Base-by-base conservation (phyloP, 2,113 vertebrate genomes). In the Rynchops niger region DNA sequence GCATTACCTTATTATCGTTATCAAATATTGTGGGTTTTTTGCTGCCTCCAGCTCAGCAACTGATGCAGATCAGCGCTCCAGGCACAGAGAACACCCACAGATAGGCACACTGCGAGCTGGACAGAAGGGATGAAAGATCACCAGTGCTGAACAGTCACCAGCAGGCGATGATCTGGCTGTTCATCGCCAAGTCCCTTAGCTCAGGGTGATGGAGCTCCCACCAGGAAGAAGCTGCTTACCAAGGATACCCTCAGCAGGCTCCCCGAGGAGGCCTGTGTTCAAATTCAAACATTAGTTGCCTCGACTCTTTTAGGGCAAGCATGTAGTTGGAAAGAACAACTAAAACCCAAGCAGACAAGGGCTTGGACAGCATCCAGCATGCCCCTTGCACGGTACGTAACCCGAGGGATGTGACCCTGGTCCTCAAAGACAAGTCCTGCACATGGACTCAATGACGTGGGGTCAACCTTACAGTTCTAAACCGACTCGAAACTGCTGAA, bases 401-500 rank as follows among this genome's bases (percentile, higher is more conserved):
- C 19, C 58, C 0, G 0, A 69, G 16, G 45, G 43, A 38, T 3
- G 29, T 4, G 29, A 47, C 27, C 15, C 32, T 30, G 34, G 62
- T 36, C n/a, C 69, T 14, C 52, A 22, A 43, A 86, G 42, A 42
- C 27, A 53, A 3, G 1, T n/a, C 38, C 47, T 58, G 50, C 36
- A 59, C 9, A 0, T 2, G 20, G 45, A 50, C 70, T 47, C 6
- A 0, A 14, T 11, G 72, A 29, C 1, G 1, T 0, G 12, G 38
- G 30, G 34, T 58, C 36, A 58, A 52, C n/a, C 76, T 56, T 21
- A 34, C 40, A 66, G 50, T 27, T 34, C 43, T 17, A 17, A 43
- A 45, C 6, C 1, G n/a, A 12, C 36, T 19, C 27, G 7, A 26
- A 67, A 70, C 18, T 32, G 80, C 53, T 66, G 22, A 78, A 47